phyloP scores from a whole-genome alignment of 2,797 vertebrate species.

The Galagoides demidoff region DNA sequence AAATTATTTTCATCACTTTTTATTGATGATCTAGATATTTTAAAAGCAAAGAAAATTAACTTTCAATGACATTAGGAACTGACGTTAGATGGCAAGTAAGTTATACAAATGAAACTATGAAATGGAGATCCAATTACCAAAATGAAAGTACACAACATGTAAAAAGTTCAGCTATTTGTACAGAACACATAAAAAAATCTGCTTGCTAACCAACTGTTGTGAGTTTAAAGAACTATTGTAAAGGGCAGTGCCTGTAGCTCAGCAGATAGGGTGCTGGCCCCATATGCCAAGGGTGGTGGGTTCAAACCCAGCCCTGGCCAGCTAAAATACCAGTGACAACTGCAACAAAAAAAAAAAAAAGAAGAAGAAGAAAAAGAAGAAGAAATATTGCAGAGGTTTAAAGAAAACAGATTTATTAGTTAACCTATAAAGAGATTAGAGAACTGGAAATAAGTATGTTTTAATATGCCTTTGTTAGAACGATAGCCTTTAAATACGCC shows the following conservation, averaged over 20 bases:
- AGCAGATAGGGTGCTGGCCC: too few species aligned
- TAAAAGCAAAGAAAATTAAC: background rate
- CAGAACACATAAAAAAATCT: background rate
- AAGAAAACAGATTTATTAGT: background rate
- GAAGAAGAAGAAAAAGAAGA: too few species aligned
- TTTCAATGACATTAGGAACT: background rate
- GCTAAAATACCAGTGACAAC: too few species aligned
- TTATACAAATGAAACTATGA: background rate
- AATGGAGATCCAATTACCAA: background rate
- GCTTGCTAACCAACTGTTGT: background rate
- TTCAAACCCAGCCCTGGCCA: too few species aligned
- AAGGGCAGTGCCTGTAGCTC: too few species aligned
- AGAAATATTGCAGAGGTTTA: background rate
- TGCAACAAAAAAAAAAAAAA: too few species aligned
- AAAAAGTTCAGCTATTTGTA: background rate
- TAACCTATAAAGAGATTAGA: background rate
- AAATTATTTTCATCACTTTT: background rate
- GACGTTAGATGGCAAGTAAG: background rate
- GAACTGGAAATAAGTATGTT: background rate
- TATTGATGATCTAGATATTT: background rate
- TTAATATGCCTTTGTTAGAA: background rate
- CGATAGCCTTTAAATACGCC: background rate
- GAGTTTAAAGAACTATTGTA: background rate
- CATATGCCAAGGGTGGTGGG: too few species aligned
- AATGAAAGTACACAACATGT: background rate